Conservation (phyloP, 2,888 invertebrate genomes). For the Sphaerophoria taeniata region DNA sequence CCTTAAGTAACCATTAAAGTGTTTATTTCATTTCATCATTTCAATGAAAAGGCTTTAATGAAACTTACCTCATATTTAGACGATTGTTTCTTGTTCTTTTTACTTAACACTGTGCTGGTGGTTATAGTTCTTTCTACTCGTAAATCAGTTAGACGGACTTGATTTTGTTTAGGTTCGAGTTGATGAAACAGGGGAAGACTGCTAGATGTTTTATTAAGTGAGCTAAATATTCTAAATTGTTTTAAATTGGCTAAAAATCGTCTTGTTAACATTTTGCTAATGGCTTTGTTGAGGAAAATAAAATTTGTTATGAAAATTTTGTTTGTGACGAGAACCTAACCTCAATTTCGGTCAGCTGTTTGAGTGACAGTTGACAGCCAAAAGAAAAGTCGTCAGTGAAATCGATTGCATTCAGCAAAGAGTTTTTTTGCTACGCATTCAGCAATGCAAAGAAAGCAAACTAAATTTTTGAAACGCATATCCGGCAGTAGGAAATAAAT, state of each 20-base stretch:
- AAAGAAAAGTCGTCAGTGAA: not conserved
- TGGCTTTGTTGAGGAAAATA: not conserved
- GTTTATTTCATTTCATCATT: no score
- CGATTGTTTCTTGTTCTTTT: constrained; percentile 53
- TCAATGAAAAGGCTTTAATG: no score
- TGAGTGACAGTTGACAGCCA: not conserved
- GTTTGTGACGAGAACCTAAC: constrained; percentile 45
- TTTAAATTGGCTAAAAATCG: constrained; percentile 36
- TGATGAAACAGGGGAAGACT: not conserved
- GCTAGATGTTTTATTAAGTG: not conserved
- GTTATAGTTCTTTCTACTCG: constrained; percentile 26
- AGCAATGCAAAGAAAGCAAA: no score
- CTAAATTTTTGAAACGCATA: no score
- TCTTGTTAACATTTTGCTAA: constrained; percentile 47
- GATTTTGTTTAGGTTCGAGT: not conserved
- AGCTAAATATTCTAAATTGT: constrained; percentile 38
- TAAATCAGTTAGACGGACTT: not conserved
- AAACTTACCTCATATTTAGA: constrained; percentile 49
- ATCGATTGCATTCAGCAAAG: not conserved
- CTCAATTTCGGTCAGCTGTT: constrained; percentile 45
- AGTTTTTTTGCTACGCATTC: no score
- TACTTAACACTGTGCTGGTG: constrained; percentile 33
- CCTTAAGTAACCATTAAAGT: constrained; percentile 75
- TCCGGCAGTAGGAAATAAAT: no score
- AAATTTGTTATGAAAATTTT: constrained; percentile 60